Evolutionary conservation across 2,888 invertebrate species (phyloP).

Genomic region (Myopa testacea): DNA sequence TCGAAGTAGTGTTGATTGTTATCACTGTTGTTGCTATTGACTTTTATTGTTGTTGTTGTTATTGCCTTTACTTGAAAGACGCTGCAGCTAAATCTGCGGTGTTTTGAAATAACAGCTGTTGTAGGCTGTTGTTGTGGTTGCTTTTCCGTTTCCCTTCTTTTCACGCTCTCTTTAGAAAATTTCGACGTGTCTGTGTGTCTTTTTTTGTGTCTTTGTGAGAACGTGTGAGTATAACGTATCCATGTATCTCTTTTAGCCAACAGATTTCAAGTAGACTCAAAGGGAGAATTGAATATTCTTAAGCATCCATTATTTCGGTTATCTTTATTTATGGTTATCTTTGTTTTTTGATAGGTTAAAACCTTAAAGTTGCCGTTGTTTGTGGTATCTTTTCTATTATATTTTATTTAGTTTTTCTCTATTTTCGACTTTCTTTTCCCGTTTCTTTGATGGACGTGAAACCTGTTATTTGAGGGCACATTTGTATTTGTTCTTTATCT

Average conservation of each 20-base stretch:
- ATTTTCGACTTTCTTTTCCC: background rate
- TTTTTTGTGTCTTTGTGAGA: no score
- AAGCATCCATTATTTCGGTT: background rate
- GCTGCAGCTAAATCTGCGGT: no score
- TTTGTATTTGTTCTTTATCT: background rate
- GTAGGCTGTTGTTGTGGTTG: background rate
- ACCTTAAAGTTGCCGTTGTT: background rate
- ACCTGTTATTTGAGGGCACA: no score
- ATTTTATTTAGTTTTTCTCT: background rate
- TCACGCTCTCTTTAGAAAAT: background rate
- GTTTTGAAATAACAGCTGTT: background rate
- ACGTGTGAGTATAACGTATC: no score
- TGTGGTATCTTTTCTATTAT: background rate
- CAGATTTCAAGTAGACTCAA: no score
- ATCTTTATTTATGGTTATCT: slow-evolving; percentile 20
- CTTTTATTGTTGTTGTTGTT: background rate
- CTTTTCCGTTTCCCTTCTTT: background rate
- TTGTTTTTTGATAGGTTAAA: background rate
- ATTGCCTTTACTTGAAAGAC: background rate
- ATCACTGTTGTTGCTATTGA: background rate
- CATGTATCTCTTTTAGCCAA: no score
- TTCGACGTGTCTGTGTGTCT: no score
- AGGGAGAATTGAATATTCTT: background rate
- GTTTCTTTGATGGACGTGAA: no score
- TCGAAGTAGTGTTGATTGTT: background rate